phyloP scores from a whole-genome alignment of 2,113 vertebrate genomes.

The Ceyx melanurus region DNA sequence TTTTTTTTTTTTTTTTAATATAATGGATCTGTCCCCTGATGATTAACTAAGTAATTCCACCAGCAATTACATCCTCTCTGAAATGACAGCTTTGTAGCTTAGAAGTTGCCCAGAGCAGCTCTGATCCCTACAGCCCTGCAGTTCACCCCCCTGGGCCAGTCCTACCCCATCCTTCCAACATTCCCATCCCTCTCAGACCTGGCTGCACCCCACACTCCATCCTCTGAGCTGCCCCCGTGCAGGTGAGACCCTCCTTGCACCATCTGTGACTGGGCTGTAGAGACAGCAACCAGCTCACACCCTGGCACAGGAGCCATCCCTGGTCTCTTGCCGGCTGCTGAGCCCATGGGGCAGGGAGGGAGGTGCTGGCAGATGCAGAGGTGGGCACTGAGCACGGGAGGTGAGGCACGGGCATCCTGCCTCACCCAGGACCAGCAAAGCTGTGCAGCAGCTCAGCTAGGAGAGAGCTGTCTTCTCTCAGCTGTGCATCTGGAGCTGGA shows the following conservation, averaged over 20 bases:
- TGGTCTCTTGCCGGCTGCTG: accelerated
- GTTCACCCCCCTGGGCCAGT: not conserved
- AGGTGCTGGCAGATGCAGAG: not conserved
- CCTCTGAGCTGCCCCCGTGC: not conserved
- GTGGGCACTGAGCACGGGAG: not conserved
- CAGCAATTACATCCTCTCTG: slow-evolving; percentile 38
- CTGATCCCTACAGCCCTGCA: not conserved
- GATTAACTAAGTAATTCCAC: slow-evolving; percentile 67
- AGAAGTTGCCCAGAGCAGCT: slow-evolving; percentile 22
- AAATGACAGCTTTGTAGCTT: slow-evolving; percentile 52
- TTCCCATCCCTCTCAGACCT: not conserved
- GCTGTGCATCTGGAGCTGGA: accelerated
- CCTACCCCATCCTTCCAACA: not conserved
- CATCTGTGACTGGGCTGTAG: not conserved
- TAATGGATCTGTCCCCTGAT: slow-evolving; percentile 51
- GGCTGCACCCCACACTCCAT: accelerated
- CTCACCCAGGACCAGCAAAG: not conserved
- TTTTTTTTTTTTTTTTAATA: not conserved
- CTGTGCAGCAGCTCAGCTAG: not conserved
- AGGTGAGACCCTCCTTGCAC: accelerated
- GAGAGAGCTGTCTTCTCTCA: not conserved
- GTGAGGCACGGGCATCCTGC: accelerated
- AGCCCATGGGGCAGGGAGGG: accelerated
- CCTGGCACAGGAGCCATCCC: accelerated
- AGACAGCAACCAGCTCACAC: not conserved